phyloP scores from a whole-genome alignment of 2,113 vertebrate genomes.

The Zingel zingel region DNA sequence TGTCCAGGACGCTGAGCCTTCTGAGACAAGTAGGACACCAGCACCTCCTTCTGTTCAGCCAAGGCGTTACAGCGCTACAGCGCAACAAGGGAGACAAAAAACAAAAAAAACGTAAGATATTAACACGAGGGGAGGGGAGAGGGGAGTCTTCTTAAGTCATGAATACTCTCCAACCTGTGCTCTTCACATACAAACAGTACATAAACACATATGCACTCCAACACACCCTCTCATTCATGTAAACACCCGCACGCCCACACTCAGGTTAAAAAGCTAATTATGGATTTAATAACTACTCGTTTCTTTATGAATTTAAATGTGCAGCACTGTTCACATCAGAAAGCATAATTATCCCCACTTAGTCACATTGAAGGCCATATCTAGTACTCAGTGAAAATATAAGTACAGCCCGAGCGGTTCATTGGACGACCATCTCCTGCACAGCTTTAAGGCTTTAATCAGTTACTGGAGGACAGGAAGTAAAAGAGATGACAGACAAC shows the following conservation, averaged over 20 bases:
- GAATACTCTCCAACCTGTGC: constrained; percentile 11
- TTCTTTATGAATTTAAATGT: constrained; percentile 97
- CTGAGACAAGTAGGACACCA: constrained; percentile 81
- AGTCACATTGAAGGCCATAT: constrained; percentile 91
- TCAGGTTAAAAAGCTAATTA: constrained; percentile 92
- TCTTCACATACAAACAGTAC: constrained; percentile 12
- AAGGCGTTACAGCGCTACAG: constrained; percentile 88
- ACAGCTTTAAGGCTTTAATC: constrained; percentile 32
- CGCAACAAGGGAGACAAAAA: constrained; percentile 68
- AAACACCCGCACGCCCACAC: constrained; percentile 4
- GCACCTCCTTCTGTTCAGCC: constrained; percentile 82
- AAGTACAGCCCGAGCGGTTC: constrained; percentile 3
- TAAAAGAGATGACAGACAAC: neutral
- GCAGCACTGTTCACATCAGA: constrained; percentile 86
- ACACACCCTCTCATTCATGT: constrained; percentile 8
- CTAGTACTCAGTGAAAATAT: constrained; percentile 58
- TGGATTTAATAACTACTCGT: constrained; percentile 93
- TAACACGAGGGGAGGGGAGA: neutral
- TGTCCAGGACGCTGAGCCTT: constrained; percentile 80
- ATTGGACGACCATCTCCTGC: no score
- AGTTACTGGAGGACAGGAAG: constrained; percentile 1
- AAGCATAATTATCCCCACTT: constrained; percentile 94
- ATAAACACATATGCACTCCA: constrained; percentile 16
- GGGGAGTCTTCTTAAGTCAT: neutral
- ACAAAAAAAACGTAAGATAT: neutral